Percentiles rank a stretch among this genome's conserved stretches.
These are phyloP conservation scores for Urosaurus nigricauda DNA, from an alignment of 2,797 vertebrate species.

Conservation along the genomic window DNA sequence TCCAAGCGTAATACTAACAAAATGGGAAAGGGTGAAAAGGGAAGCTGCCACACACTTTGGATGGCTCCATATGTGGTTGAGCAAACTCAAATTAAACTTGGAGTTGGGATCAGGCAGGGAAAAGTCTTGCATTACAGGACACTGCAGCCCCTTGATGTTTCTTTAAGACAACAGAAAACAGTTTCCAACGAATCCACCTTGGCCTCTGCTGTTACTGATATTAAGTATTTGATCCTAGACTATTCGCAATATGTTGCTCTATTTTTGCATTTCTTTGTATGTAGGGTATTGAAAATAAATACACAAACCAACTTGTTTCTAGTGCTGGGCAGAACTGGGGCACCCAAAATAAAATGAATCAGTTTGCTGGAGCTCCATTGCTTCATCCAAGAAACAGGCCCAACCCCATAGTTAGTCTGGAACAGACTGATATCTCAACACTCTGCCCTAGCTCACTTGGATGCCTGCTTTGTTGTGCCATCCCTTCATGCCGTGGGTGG, in stretches of 20 bases:
- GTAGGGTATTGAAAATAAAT: neutral
- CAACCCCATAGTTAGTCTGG: neutral
- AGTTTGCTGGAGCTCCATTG: neutral
- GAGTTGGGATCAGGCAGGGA: constrained; percentile 7
- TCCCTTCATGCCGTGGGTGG: neutral
- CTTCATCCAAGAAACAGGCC: neutral
- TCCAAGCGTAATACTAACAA: neutral
- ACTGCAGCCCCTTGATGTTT: constrained; percentile 57
- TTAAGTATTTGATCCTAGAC: constrained; percentile 42
- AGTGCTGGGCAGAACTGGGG: neutral
- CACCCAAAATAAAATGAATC: neutral
- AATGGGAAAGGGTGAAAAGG: neutral
- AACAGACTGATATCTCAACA: neutral
- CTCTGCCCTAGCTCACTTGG: neutral
- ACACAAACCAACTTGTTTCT: too few relatives aligned
- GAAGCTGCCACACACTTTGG: neutral
- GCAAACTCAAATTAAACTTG: constrained; percentile 29
- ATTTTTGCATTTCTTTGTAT: constrained; percentile 63
- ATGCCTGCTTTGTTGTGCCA: too few relatives aligned
- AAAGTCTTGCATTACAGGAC: constrained; percentile 49
- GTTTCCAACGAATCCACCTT: constrained; percentile 59
- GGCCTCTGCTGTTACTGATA: constrained; percentile 52
- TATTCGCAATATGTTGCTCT: constrained; percentile 67
- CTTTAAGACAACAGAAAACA: constrained; percentile 60
- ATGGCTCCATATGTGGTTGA: neutral